phyloP scores from a whole-genome alignment of 2,113 vertebrate species.

The Ahaetulla prasina region DNA sequence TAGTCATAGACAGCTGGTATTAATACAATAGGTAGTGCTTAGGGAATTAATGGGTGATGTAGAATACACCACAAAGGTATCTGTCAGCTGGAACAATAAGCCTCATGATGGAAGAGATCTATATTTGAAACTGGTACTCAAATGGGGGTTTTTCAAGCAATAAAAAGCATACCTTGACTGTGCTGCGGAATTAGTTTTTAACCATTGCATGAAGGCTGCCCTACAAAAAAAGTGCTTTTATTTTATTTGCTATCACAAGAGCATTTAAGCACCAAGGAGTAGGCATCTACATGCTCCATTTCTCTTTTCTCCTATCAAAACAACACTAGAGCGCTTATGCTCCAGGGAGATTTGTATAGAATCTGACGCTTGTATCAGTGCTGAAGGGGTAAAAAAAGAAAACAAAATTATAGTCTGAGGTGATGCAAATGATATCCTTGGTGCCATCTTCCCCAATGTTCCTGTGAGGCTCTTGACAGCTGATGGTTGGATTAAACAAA shows the following conservation, averaged over 20 bases:
- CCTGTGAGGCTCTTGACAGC: slow-evolving; percentile 93
- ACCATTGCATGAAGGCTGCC: slow-evolving; percentile 75
- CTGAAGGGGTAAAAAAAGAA: slow-evolving; percentile 83
- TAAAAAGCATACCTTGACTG: slow-evolving; percentile 74
- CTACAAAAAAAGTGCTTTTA: slow-evolving; percentile 74
- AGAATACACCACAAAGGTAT: slow-evolving; percentile 78
- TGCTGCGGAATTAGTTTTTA: slow-evolving; percentile 76
- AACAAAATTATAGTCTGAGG: slow-evolving; percentile 93
- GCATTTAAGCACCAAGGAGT: slow-evolving; percentile 77
- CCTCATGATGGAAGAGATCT: slow-evolving; percentile 72
- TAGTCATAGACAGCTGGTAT: slow-evolving; percentile 85
- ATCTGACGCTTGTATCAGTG: slow-evolving; percentile 84
- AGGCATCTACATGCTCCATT: slow-evolving; percentile 80
- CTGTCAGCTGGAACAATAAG: slow-evolving; percentile 77
- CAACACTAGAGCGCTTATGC: slow-evolving; percentile 83
- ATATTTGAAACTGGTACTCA: slow-evolving; percentile 76
- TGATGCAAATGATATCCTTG: slow-evolving; percentile 94
- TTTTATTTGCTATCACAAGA: slow-evolving; percentile 84
- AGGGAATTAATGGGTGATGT: slow-evolving; percentile 82
- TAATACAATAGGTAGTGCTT: slow-evolving; percentile 83
- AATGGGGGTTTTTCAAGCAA: slow-evolving; percentile 69
- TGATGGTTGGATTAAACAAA: slow-evolving; percentile 99
- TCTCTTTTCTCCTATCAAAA: slow-evolving; percentile 88
- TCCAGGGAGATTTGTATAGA: slow-evolving; percentile 87
- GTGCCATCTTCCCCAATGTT: slow-evolving; percentile 89